Percentiles rank a stretch among this genome's conserved stretches.
Conservation (phyloP, 2,888 invertebrate genomes). For the Calephelis perditalis region DNA sequence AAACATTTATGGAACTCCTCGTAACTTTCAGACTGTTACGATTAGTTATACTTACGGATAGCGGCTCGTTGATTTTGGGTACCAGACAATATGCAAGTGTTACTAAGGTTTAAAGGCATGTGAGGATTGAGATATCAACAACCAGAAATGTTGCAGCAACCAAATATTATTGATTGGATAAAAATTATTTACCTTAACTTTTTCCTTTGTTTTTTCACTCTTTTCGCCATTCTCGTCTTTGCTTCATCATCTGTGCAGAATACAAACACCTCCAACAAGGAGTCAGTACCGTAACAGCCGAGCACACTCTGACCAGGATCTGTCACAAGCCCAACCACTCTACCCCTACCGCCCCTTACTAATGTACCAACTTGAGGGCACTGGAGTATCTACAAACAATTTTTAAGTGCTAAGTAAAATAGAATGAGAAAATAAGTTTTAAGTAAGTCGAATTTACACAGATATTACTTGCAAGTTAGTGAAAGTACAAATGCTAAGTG, state of each 20-base stretch:
- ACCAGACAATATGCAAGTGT: too few species aligned
- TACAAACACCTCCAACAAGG: slow-evolving; percentile 88
- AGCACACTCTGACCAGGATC: slow-evolving; percentile 86
- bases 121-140: too few species aligned
- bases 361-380: slow-evolving; percentile 89
- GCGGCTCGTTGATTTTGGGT: too few species aligned
- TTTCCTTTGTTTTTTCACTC: slow-evolving; percentile 85
- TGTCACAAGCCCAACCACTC: slow-evolving; percentile 85
- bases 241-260: slow-evolving; percentile 88
- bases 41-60: too few species aligned
- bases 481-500: too few species aligned
- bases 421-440: too few species aligned
- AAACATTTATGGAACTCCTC: too few species aligned
- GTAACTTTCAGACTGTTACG: too few species aligned
- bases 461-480: too few species aligned
- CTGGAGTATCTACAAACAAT: slow-evolving; percentile 69
- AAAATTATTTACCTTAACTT: slow-evolving; percentile 64
- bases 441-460: too few species aligned
- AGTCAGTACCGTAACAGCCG: slow-evolving; percentile 90
- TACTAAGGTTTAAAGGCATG: too few species aligned
- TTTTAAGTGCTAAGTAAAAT: too few species aligned
- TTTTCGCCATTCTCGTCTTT: slow-evolving; percentile 82
- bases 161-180: slow-evolving; percentile 7
- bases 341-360: slow-evolving; percentile 86
- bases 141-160: neutral